Evolutionary conservation across 2,888 invertebrate genomes (phyloP).

Genomic region (Erannis defoliaria): DNA sequence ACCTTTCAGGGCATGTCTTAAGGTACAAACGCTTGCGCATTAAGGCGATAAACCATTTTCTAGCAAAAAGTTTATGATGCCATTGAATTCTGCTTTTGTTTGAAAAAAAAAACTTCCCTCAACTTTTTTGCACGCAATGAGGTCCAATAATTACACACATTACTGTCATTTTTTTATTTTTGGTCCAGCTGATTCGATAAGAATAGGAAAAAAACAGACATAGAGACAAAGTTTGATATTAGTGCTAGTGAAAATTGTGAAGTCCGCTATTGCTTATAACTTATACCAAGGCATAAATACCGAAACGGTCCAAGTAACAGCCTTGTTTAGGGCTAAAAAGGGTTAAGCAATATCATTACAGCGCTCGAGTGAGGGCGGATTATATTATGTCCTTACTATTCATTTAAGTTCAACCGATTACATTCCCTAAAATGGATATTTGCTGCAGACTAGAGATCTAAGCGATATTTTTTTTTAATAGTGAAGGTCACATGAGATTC

Average conservation of each 20-base stretch:
- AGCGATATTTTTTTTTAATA: no score
- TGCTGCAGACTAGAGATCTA: background rate
- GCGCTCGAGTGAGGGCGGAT: constrained; percentile 45
- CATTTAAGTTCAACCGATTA: constrained; percentile 54
- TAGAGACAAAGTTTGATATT: no score
- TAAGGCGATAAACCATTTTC: background rate
- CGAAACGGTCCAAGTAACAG: constrained; percentile 50
- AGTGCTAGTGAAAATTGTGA: background rate
- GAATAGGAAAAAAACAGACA: no score
- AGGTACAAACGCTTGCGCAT: constrained; percentile 21
- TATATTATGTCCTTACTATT: constrained; percentile 38
- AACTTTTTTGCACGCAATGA: no score
- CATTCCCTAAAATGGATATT: constrained; percentile 28
- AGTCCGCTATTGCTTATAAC: constrained; percentile 2
- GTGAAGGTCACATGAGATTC: no score
- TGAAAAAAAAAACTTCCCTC: background rate
- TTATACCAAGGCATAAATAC: constrained; percentile 36
- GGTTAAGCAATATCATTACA: constrained; percentile 56
- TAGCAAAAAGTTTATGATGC: background rate
- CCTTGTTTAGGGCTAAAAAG: constrained; percentile 61
- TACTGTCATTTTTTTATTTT: no score
- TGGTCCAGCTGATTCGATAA: no score
- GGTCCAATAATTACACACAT: no score
- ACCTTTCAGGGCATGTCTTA: constrained; percentile 28
- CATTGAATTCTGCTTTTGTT: background rate